Percentiles rank a stretch among this genome's conserved stretches.
phyloP scores from a whole-genome alignment of 1,140 invertebrate genomes.

The Atta texana region DNA sequence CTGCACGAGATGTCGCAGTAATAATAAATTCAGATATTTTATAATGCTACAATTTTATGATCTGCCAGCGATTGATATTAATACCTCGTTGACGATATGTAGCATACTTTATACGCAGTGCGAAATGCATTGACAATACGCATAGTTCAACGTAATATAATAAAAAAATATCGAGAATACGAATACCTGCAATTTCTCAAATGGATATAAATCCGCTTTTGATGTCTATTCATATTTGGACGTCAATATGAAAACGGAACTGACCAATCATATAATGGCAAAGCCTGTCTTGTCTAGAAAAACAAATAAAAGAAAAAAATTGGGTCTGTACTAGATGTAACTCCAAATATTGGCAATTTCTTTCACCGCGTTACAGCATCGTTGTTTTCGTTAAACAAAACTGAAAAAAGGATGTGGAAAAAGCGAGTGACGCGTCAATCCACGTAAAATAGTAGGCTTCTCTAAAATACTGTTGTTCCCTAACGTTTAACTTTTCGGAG shows the following conservation, averaged over 20 bases:
- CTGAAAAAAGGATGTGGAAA: not conserved
- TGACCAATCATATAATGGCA: conserved; percentile 67
- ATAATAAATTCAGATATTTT: conserved; percentile 39
- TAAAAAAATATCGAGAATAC: conserved; percentile 34
- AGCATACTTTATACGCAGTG: conserved; percentile 33
- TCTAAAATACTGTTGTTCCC: not conserved
- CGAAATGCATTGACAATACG: not conserved
- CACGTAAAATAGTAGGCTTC: not conserved
- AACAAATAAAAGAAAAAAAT: conserved; percentile 30
- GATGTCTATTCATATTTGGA: not conserved
- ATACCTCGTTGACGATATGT: not conserved
- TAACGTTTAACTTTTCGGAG: too few species aligned
- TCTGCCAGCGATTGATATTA: conserved; percentile 19
- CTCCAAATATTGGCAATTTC: conserved; percentile 50
- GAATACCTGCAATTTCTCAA: conserved; percentile 58
- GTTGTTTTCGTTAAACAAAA: conserved; percentile 18
- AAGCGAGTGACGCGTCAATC: not conserved
- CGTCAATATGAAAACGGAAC: conserved; percentile 42
- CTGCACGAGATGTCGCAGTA: not conserved
- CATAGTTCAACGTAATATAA: not conserved
- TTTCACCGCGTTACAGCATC: not conserved
- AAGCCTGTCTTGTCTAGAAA: conserved; percentile 34
- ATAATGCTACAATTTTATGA: conserved; percentile 39
- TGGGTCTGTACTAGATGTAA: conserved; percentile 14
- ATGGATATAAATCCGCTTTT: conserved; percentile 44